Conservation (phyloP, 2,113 vertebrate species). For the Pogona vitticeps region DNA sequence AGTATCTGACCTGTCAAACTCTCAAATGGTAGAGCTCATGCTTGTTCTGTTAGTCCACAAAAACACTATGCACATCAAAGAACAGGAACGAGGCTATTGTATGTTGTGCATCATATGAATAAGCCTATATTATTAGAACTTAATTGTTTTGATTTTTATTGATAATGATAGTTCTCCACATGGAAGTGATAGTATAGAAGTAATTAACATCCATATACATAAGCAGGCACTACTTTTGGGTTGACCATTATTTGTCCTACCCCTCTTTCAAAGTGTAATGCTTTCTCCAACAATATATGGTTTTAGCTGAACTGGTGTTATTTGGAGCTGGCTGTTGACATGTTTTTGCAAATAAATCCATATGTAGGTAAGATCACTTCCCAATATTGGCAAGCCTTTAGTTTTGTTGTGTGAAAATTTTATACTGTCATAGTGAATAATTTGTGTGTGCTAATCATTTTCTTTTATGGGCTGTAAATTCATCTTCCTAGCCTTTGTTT, state of each 20-base stretch:
- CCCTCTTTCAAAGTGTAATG: background rate
- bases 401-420: background rate
- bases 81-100: background rate
- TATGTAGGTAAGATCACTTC: background rate
- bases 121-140: slow-evolving; percentile 10
- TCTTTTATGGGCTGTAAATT: background rate
- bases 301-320: background rate
- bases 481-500: background rate
- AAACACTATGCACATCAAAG: background rate
- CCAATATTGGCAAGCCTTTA: background rate
- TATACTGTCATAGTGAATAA: slow-evolving; percentile 1
- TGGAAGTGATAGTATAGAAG: background rate
- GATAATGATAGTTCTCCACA: background rate
- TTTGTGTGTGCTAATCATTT: slow-evolving; percentile 24
- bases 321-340: background rate
- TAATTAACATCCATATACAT: background rate
- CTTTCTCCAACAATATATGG: slow-evolving; percentile 19
- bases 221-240: background rate
- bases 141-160: slow-evolving; percentile 1
- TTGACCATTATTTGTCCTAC: background rate
- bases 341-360: slow-evolving; percentile 11
- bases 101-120: background rate
- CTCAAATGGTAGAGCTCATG: background rate
- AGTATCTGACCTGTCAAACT: background rate
- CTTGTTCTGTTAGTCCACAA: background rate